phyloP scores from a whole-genome alignment of 1,140 invertebrate species.

The Cyclargus thomasi region DNA sequence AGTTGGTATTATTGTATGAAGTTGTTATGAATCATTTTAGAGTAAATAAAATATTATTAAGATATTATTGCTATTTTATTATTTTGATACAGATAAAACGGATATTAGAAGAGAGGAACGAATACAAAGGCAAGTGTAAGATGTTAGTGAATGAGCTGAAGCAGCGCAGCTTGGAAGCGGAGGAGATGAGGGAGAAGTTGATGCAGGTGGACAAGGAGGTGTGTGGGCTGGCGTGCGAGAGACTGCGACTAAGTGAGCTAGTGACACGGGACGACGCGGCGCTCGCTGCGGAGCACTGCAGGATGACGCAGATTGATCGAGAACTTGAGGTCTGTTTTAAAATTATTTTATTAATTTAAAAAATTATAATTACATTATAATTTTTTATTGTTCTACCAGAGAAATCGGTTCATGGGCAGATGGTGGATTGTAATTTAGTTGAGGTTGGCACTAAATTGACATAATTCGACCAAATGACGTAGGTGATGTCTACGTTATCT shows the following conservation, averaged over 20 bases:
- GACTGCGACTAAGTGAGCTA: slow-evolving; percentile 41
- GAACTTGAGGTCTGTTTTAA: slow-evolving; percentile 46
- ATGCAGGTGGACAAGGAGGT: slow-evolving; percentile 42
- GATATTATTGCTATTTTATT: too few relatives aligned
- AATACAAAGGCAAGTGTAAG: slow-evolving; percentile 37
- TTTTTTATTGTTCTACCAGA: too few relatives aligned
- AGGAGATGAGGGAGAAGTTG: slow-evolving; percentile 36
- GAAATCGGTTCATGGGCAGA: too few relatives aligned
- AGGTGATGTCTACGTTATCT: too few relatives aligned
- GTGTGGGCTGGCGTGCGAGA: slow-evolving; percentile 35
- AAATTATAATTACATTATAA: too few relatives aligned
- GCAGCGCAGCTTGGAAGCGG: slow-evolving; percentile 29
- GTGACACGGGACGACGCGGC: slow-evolving; percentile 31
- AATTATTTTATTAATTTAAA: too few relatives aligned
- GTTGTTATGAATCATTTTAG: too few relatives aligned
- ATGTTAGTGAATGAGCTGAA: slow-evolving; percentile 37
- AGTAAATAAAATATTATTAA: too few relatives aligned
- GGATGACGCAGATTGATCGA: slow-evolving; percentile 42
- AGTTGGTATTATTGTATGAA: too few relatives aligned
- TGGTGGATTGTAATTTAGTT: too few relatives aligned
- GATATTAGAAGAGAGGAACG: slow-evolving; percentile 47
- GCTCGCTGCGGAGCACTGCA: slow-evolving; percentile 43
- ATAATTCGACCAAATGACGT: too few relatives aligned
- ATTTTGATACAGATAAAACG: slow-evolving; percentile 39
- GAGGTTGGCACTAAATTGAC: too few relatives aligned